Evolutionary conservation across 2,113 vertebrate genomes (phyloP).

Genomic region (Rana temporaria): DNA sequence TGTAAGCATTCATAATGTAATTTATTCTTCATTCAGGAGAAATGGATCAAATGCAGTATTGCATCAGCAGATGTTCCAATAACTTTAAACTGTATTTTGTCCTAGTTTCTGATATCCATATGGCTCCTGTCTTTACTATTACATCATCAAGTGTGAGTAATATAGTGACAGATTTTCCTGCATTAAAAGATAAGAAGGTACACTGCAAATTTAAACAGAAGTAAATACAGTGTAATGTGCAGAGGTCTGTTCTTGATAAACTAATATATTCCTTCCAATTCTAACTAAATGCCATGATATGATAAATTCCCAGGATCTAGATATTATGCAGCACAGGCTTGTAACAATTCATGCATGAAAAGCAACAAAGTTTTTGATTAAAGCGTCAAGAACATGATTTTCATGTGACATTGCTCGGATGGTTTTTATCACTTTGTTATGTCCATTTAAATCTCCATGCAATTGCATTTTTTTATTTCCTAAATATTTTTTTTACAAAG

Average conservation of each 20-base stretch:
- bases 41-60: slow-evolving; percentile 54
- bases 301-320: slow-evolving; percentile 54
- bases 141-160: slow-evolving; percentile 29
- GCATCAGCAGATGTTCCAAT: slow-evolving; percentile 56
- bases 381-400: slow-evolving; percentile 5
- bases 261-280: slow-evolving; percentile 60
- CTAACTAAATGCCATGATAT: slow-evolving; percentile 58
- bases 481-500: slow-evolving; percentile 19
- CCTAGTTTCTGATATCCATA: slow-evolving; percentile 53
- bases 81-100: slow-evolving; percentile 55
- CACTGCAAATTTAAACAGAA: slow-evolving; percentile 39
- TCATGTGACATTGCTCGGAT: slow-evolving; percentile 3
- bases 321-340: slow-evolving; percentile 44
- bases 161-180: slow-evolving; percentile 34
- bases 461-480: slow-evolving; percentile 3
- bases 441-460: background rate
- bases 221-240: slow-evolving; percentile 58
- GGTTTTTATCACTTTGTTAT: background rate
- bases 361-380: slow-evolving; percentile 12
- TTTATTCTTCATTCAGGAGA: slow-evolving; percentile 55
- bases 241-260: slow-evolving; percentile 65
- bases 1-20: slow-evolving; percentile 55
- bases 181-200: slow-evolving; percentile 10
- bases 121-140: slow-evolving; percentile 46
- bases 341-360: slow-evolving; percentile 47